phyloP scores from a whole-genome alignment of 2,888 invertebrate species.

The Parnassius smintheus region DNA sequence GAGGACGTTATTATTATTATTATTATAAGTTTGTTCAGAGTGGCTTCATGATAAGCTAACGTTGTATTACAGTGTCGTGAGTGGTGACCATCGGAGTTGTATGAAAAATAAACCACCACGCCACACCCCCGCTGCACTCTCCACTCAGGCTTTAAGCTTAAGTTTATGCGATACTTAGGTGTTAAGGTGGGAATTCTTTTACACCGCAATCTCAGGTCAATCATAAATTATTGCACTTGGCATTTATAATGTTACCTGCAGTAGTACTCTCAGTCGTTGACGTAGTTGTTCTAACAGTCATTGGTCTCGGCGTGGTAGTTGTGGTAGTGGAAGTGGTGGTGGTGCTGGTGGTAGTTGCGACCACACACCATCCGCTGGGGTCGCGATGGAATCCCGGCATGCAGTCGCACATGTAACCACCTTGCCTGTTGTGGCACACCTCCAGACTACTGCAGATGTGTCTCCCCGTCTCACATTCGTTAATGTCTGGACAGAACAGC shows the following conservation, averaged over 20 bases:
- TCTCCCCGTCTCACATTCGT: conserved; percentile 84
- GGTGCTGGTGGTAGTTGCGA: conserved; percentile 31
- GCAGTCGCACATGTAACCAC: conserved; percentile 91
- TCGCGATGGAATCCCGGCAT: conserved; percentile 88
- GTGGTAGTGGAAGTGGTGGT: conserved; percentile 30
- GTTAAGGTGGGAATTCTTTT: too few species aligned
- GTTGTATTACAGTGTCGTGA: too few species aligned
- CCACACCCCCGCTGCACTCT: too few species aligned
- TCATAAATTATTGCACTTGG: too few species aligned
- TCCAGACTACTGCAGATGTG: conserved; percentile 75
- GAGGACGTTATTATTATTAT: too few species aligned
- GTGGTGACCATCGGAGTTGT: too few species aligned
- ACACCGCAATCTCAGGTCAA: too few species aligned
- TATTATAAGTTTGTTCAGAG: too few species aligned
- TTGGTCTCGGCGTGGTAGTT: conserved; percentile 39
- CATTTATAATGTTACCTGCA: conserved; percentile 6
- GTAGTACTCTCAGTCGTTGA: conserved; percentile 37
- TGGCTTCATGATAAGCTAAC: too few species aligned
- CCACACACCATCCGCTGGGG: conserved; percentile 58
- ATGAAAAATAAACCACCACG: too few species aligned
- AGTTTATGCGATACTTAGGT: too few species aligned
- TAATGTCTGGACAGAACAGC: conserved; percentile 80
- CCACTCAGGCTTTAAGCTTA: too few species aligned
- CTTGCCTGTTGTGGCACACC: conserved; percentile 89
- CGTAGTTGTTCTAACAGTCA: conserved; percentile 33